A percentile compares a stretch with the other conserved stretches of the same genome.
phyloP scores from a whole-genome alignment of 2,888 invertebrate genomes.

The Lithophane semibrunnea region DNA sequence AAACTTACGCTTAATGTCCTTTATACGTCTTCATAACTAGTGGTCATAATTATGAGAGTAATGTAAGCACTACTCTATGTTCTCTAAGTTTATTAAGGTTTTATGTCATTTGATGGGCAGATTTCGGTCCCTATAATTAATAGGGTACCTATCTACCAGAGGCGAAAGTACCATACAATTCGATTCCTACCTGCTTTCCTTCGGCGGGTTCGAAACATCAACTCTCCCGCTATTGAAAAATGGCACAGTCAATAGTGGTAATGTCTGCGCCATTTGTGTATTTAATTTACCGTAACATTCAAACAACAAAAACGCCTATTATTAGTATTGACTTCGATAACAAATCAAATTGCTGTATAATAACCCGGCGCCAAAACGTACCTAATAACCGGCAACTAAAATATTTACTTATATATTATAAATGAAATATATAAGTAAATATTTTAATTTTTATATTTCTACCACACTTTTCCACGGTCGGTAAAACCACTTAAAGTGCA shows the following conservation, averaged over 20 bases:
- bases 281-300: not conserved
- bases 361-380: not conserved
- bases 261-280: not conserved
- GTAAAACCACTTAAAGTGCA: slow-evolving; percentile 31
- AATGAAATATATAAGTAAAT: no score
- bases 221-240: no score
- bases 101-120: not conserved
- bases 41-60: slow-evolving; percentile 16
- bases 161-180: no score
- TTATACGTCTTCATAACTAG: slow-evolving; percentile 13
- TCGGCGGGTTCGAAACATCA: no score
- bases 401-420: not conserved
- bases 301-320: not conserved
- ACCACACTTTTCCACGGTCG: not conserved
- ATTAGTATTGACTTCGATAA: not conserved
- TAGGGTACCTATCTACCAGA: no score
- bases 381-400: not conserved
- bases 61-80: not conserved
- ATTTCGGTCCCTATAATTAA: not conserved
- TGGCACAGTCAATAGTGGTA: no score
- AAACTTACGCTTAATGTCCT: slow-evolving; percentile 15
- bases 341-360: not conserved
- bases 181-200: no score
- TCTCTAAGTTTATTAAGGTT: not conserved
- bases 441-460: not conserved